Percentiles rank a stretch among this genome's conserved stretches.
Conservation (phyloP, 1,140 invertebrate species). For the Pogonus chalceus region DNA sequence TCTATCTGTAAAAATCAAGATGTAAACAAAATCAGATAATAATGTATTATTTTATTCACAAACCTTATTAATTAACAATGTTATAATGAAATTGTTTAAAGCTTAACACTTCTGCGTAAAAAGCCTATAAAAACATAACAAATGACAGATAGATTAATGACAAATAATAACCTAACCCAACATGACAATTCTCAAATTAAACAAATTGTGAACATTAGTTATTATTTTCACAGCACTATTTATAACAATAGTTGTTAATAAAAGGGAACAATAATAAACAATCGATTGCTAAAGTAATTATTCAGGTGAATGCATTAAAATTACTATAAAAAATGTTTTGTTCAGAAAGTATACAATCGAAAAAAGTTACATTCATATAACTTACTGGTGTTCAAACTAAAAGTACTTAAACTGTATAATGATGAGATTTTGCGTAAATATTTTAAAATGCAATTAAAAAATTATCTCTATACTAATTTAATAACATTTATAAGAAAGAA, state of each 20-base stretch:
- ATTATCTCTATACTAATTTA: conserved; percentile 3
- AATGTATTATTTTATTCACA: not conserved
- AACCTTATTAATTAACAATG: not conserved
- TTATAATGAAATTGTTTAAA: not conserved
- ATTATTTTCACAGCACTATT: not conserved
- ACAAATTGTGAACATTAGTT: not conserved
- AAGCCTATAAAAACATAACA: not conserved
- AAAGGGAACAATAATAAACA: not conserved
- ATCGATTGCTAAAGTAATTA: not conserved
- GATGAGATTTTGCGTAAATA: not conserved
- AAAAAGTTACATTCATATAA: not conserved
- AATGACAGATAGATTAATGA: not conserved
- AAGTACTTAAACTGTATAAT: not conserved
- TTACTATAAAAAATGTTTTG: conserved; percentile 6
- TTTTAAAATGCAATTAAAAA: conserved; percentile 7
- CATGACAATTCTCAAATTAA: not conserved
- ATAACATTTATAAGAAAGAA: conserved; percentile 6
- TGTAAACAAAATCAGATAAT: not conserved
- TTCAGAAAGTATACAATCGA: not conserved
- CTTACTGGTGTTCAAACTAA: not conserved
- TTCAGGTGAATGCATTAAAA: not conserved
- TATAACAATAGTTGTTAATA: not conserved
- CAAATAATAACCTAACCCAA: conserved; percentile 1
- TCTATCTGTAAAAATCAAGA: not conserved
- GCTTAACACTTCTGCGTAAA: not conserved